Evolutionary conservation across 2,113 vertebrate species (phyloP), one percentile per base, ranked within the genome.

Genomic region (Chaetodon auriga): DNA sequence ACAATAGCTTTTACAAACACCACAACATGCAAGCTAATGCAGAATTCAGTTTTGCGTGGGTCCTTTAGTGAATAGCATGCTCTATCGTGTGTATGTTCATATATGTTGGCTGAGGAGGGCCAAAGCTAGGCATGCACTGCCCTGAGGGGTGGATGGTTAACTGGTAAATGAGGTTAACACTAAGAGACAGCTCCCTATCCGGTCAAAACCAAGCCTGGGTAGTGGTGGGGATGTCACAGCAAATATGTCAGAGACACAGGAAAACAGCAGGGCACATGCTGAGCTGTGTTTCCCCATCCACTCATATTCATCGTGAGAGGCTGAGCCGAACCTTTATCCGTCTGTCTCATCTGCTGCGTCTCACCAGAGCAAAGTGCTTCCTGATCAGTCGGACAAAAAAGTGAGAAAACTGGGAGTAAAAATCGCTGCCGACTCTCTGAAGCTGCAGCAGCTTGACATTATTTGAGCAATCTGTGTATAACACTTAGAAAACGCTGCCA

Each of bases 201-300:
- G 88, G 89, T 92, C 89, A 84, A 75, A 88, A 81, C 76, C 58
- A 68, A 68, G 87, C 51, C 74, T 41, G 30, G 12, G 14, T 69
- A 25, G 69, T 83, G 79, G 84, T 86, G 73, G 51, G 43, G 82
- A 81, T 85, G 92, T 93, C 93, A 88, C 74, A 78, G 75, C 43
- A 88, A 91, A 91, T 92, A 91, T 91, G 88, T 91, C 92, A 90
- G 69, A 84, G 60, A 73, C 66, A 58, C 70, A 73, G 77, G 77
- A 80, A 65, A 91, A 62, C 83, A 87, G 78, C 87, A 80, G 87
- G 75, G 58, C 77, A 55, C 4, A 21, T 71, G 41, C 62, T 14
- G 84, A 89, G 58, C 57, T 58, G 5, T 53, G 77, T 66, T 84
- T 83, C 74, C 30, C 68, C 53, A 64, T 83, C 61, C 25, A 36